Base-by-base conservation (phyloP, 2,888 invertebrate species). In the Catocala sponsa region DNA sequence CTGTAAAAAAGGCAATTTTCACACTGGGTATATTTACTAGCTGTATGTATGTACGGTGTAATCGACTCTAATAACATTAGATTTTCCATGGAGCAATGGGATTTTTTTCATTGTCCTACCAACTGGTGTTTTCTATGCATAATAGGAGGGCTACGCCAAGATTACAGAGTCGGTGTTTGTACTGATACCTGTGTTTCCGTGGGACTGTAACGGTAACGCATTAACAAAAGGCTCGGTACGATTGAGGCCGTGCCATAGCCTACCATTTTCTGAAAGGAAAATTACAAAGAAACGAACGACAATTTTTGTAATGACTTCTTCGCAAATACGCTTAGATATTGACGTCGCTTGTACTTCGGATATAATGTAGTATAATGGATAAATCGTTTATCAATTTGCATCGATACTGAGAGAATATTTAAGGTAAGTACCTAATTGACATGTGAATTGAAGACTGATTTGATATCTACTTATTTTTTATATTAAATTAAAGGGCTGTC, bases 61-160 rank as follows among this genome's bases (percentile, higher is more conserved):
- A 89, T 90, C 74, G 77, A 63, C 69, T 58, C 72, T 90, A 91
- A 91, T 91, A 63, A 82, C 83, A 78, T 87, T 89, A 82, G 79
- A 86, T 91, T 92, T 89, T 91, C 90, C 86, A 88, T 83, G 84
- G 81, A 82, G 80, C 82, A 76, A 85, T 88, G 82, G 85, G 83
- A 85, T 87, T 89, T 89, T 91, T 89, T 90, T 89, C 78, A 91
- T 89, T 90, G 90, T 90, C 82, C 84, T 74, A 81, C 76, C 71
- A 83, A 83, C 86, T 82, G 79, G 82, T 83, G 81, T 89, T 90
- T 89, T 89, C 91, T 88, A 81, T 89, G 86, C 86, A 89, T 92
- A 93, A 92, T 92, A 81, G 81, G 72, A 64, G 81, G 35, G 78
- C 78, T 79, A 63, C 71, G 70, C 55, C 64, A 78, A 91, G 89